Conservation (phyloP, 2,797 vertebrate species). For the Chrysolophus pictus region DNA sequence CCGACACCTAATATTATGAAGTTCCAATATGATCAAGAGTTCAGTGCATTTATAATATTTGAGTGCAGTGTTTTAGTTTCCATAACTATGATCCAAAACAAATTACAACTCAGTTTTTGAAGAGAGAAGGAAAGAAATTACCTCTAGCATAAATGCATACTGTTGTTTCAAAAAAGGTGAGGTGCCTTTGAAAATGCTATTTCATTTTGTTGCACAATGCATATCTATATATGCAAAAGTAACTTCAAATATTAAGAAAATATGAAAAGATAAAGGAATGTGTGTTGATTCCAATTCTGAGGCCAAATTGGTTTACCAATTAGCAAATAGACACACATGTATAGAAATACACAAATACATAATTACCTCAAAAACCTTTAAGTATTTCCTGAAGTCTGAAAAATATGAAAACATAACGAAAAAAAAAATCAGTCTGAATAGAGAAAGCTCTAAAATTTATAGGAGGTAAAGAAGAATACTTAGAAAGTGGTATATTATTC, state of each 20-base stretch:
- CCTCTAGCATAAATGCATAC: not conserved
- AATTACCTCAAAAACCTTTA: not conserved
- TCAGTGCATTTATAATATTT: not conserved
- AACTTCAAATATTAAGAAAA: not conserved
- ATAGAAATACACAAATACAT: not conserved
- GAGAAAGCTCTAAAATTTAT: not conserved
- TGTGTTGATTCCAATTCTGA: accelerated
- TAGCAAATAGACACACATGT: not conserved
- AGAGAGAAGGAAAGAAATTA: not conserved
- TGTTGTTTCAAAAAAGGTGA: not conserved
- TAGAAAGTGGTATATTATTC: not conserved
- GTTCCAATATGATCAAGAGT: not conserved
- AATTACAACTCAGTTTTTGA: not conserved
- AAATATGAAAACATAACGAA: not conserved
- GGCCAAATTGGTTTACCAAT: not conserved
- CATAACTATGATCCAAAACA: not conserved
- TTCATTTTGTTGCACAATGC: not conserved
- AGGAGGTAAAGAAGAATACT: not conserved
- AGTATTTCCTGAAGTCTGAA: not conserved
- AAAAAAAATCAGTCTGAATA: not conserved
- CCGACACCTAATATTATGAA: not conserved
- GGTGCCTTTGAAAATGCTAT: not conserved
- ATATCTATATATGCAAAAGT: not conserved
- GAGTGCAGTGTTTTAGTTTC: not conserved
- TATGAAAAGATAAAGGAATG: not conserved